Conservation (phyloP, 2,113 vertebrate genomes). For the Pica pica region DNA sequence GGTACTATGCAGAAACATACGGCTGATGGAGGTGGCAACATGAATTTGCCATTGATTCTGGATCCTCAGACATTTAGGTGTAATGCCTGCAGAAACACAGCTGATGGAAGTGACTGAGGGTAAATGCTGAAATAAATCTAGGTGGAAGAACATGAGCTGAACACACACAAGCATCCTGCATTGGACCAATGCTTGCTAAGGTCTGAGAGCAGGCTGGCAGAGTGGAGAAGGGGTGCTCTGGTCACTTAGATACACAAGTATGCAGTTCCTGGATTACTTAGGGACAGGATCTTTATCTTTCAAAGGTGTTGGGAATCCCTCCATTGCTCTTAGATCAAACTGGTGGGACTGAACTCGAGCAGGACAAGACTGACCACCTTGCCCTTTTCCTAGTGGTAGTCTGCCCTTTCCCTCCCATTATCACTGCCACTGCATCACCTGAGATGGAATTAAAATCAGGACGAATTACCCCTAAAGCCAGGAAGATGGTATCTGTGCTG, state of each 20-base stretch:
- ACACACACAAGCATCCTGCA: background rate
- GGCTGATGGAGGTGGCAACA: background rate
- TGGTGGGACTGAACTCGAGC: background rate
- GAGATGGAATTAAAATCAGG: background rate
- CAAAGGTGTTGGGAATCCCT: background rate
- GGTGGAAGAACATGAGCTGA: background rate
- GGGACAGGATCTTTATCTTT: background rate
- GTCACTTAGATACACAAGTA: too few relatives aligned
- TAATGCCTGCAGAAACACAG: background rate
- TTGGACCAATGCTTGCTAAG: background rate
- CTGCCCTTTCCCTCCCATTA: background rate
- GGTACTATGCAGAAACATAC: background rate
- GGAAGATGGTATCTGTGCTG: conserved; percentile 28
- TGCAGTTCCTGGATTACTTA: background rate
- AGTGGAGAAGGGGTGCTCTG: background rate
- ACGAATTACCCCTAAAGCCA: conserved; percentile 44
- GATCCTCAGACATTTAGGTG: background rate
- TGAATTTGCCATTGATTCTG: background rate
- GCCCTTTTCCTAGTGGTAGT: background rate
- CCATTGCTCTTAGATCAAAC: background rate
- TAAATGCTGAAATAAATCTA: background rate
- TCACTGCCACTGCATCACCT: background rate
- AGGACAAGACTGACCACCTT: background rate
- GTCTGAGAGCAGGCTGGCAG: background rate
- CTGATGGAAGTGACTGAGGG: background rate